These are phyloP conservation scores for Engystomops pustulosus DNA, from an alignment of 2,113 vertebrate species.

Conservation along the genomic window DNA sequence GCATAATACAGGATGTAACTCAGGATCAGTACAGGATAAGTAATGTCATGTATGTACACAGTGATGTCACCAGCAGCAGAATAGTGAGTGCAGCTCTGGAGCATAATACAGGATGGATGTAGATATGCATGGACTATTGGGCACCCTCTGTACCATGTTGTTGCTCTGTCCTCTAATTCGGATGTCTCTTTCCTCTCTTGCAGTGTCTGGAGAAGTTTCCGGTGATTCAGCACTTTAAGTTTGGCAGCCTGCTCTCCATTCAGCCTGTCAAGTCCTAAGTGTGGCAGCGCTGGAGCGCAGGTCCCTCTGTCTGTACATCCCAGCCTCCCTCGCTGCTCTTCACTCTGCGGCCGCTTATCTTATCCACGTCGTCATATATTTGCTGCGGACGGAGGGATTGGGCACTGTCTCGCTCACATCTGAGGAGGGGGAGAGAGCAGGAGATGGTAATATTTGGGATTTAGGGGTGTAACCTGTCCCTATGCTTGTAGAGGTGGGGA, in stretches of 20 bases:
- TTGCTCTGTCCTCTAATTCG: background rate
- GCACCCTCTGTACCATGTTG: too few relatives aligned
- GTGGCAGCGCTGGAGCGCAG: slow-evolving; percentile 42
- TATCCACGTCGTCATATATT: slow-evolving; percentile 57
- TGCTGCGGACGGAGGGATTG: slow-evolving; percentile 44
- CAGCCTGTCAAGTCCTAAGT: slow-evolving; percentile 85
- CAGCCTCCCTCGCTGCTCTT: background rate
- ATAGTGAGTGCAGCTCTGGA: background rate
- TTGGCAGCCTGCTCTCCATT: slow-evolving; percentile 95
- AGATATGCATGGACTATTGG: too few relatives aligned
- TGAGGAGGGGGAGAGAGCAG: background rate
- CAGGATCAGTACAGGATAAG: background rate
- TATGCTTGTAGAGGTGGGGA: background rate
- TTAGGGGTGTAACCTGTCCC: background rate
- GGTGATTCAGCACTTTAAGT: slow-evolving; percentile 99
- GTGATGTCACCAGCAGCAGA: too few relatives aligned
- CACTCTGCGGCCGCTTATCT: background rate
- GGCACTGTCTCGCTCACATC: background rate
- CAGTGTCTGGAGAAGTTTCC: slow-evolving; percentile 99
- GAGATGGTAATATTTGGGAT: background rate
- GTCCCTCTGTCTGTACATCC: slow-evolving; percentile 53
- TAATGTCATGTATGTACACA: too few relatives aligned
- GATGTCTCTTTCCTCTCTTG: slow-evolving; percentile 45
- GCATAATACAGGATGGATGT: background rate
- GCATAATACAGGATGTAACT: background rate